Percentiles rank a stretch among this genome's conserved stretches.
Evolutionary conservation across 2,888 invertebrate species (phyloP).

Genomic region (Oligia latruncula): DNA sequence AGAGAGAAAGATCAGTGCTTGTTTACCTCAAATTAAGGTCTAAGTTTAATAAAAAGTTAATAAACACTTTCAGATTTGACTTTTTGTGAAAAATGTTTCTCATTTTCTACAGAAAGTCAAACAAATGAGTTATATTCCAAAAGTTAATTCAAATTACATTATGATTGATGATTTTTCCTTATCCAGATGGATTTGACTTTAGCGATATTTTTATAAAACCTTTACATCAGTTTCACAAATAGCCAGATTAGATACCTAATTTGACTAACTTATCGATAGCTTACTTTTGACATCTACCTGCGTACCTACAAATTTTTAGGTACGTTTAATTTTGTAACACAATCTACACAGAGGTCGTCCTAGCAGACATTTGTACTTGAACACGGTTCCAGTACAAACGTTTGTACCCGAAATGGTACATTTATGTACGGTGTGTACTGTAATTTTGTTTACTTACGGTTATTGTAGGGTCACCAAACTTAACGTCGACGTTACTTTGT

Average conservation of each 20-base stretch:
- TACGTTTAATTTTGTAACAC: constrained; percentile 44
- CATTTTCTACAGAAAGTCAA: background rate
- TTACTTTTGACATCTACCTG: background rate
- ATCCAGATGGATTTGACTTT: background rate
- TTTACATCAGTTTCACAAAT: constrained; percentile 14
- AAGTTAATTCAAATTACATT: background rate
- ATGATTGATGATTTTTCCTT: constrained; percentile 10
- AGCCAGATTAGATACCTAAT: background rate
- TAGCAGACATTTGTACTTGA: constrained; percentile 28
- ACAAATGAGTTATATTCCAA: constrained; percentile 5
- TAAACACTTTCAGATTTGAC: background rate
- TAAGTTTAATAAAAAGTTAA: background rate
- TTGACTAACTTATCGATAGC: background rate
- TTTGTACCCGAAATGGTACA: constrained; percentile 46
- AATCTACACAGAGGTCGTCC: constrained; percentile 7
- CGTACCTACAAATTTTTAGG: background rate
- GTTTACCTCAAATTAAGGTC: background rate
- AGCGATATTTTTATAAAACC: background rate
- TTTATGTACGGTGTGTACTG: constrained; percentile 42
- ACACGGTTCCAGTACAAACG: constrained; percentile 15
- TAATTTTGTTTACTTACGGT: constrained; percentile 51
- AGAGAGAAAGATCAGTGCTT: background rate
- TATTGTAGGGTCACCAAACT: constrained; percentile 50
- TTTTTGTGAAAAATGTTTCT: background rate
- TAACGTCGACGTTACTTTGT: background rate